A percentile compares a stretch with the other conserved stretches of the same genome.
These are phyloP conservation scores for Artibeus lituratus DNA, from an alignment of 2,797 vertebrate genomes.

Conservation along the genomic window DNA sequence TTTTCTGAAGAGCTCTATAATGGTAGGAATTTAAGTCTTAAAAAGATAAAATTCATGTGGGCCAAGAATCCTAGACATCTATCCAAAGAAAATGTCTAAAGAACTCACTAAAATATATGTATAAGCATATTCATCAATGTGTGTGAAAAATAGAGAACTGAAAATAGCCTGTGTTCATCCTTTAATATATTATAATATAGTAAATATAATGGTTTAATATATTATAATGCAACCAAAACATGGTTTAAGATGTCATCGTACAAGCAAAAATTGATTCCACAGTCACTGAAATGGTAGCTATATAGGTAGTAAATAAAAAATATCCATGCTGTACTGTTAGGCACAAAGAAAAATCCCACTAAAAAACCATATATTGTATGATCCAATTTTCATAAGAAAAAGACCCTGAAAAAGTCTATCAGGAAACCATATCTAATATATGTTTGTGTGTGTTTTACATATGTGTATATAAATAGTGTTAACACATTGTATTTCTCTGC, in stretches of 20 bases:
- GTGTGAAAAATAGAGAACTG: background rate
- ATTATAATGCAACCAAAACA: background rate
- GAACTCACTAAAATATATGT: background rate
- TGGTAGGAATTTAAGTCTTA: background rate
- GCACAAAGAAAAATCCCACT: background rate
- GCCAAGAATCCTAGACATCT: background rate
- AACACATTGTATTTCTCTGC: slow-evolving; percentile 27
- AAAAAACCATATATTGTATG: background rate
- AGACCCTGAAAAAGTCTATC: background rate
- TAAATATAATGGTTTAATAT: background rate
- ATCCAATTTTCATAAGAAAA: slow-evolving; percentile 36
- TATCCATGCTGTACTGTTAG: background rate
- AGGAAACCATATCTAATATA: background rate
- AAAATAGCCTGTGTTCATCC: background rate
- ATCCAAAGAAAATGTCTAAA: background rate
- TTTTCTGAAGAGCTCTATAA: background rate
- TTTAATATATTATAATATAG: background rate
- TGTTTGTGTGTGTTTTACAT: background rate
- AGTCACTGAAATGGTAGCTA: background rate
- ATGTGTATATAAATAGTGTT: background rate
- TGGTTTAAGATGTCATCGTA: background rate
- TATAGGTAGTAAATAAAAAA: background rate
- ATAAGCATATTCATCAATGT: background rate
- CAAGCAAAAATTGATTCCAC: background rate
- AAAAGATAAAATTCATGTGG: background rate